Percentiles rank a stretch among this genome's conserved stretches.
Conservation (phyloP, 2,888 invertebrate genomes). For the Phytoseiulus persimilis region DNA sequence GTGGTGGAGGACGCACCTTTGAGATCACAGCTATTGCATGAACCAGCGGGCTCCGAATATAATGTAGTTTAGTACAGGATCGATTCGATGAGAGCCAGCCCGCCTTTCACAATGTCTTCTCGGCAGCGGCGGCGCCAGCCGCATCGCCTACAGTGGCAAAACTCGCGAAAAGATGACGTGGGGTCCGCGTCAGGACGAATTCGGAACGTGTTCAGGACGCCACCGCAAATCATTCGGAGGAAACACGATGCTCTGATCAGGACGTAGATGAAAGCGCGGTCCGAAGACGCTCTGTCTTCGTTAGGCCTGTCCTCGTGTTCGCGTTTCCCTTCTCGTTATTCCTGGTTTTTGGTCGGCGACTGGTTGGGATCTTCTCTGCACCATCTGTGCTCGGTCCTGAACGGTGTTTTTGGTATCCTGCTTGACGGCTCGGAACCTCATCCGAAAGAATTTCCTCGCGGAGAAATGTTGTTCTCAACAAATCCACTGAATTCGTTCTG, state of each 20-base stretch:
- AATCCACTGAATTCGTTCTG: neutral
- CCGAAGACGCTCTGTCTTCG: neutral
- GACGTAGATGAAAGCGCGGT: too few relatives aligned
- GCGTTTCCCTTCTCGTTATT: neutral
- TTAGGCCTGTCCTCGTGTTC: neutral
- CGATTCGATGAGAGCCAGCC: neutral
- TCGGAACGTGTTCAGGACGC: neutral
- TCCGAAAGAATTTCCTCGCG: neutral
- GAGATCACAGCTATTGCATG: conserved; percentile 38
- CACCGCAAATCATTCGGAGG: neutral
- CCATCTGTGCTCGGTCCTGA: conserved; percentile 1
- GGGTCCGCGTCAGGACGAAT: neutral
- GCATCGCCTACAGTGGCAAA: neutral
- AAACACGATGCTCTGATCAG: too few relatives aligned
- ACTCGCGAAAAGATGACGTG: neutral
- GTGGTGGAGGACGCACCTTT: conserved; percentile 12
- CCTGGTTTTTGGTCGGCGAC: neutral
- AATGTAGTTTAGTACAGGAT: neutral
- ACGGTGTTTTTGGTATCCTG: neutral
- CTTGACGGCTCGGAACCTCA: neutral
- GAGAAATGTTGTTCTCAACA: neutral
- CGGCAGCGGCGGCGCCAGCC: neutral
- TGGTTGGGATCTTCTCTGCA: neutral
- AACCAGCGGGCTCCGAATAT: conserved; percentile 28
- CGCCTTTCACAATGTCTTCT: neutral